These are phyloP conservation scores for Parazoanthus swiftii DNA, from an alignment of 92 coral and sea anemone species.

Conservation along the genomic window DNA sequence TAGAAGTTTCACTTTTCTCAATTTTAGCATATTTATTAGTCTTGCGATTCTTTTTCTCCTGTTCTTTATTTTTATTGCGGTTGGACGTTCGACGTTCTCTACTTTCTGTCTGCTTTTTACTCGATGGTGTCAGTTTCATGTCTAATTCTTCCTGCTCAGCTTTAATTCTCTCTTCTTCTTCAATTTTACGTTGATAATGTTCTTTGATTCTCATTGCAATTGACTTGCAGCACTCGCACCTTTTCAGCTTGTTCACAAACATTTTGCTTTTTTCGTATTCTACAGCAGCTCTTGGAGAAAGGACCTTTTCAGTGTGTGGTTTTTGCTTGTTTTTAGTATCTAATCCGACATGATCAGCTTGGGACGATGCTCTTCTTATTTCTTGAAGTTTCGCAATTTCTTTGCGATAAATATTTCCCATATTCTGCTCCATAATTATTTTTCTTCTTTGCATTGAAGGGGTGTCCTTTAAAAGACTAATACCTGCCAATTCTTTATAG, in stretches of 20 bases:
- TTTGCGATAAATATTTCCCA: slow-evolving; percentile 30
- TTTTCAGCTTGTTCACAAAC: slow-evolving; percentile 60
- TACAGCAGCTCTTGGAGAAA: slow-evolving; percentile 18
- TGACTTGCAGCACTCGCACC: slow-evolving; percentile 83
- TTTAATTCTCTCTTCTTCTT: slow-evolving; percentile 47
- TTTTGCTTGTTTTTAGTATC: not conserved
- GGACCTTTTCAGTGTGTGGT: not conserved
- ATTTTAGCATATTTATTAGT: not conserved
- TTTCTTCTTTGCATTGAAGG: slow-evolving; percentile 33
- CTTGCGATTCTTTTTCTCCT: not conserved
- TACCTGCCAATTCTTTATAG: slow-evolving; percentile 73
- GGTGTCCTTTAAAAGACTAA: slow-evolving; percentile 44
- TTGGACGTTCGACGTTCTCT: not conserved
- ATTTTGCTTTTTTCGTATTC: slow-evolving; percentile 23
- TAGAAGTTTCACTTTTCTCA: not conserved
- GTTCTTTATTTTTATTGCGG: not conserved
- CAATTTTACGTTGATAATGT: slow-evolving; percentile 32
- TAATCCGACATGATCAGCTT: not conserved
- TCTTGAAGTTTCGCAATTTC: slow-evolving; percentile 18
- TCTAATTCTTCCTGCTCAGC: slow-evolving; percentile 42
- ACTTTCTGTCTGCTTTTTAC: not conserved
- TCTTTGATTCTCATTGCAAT: slow-evolving; percentile 63
- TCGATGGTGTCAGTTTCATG: not conserved
- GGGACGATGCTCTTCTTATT: not conserved
- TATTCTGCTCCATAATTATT: not conserved